phyloP scores from a whole-genome alignment of 1,140 invertebrate species.

The Sycophaga agraensis region DNA sequence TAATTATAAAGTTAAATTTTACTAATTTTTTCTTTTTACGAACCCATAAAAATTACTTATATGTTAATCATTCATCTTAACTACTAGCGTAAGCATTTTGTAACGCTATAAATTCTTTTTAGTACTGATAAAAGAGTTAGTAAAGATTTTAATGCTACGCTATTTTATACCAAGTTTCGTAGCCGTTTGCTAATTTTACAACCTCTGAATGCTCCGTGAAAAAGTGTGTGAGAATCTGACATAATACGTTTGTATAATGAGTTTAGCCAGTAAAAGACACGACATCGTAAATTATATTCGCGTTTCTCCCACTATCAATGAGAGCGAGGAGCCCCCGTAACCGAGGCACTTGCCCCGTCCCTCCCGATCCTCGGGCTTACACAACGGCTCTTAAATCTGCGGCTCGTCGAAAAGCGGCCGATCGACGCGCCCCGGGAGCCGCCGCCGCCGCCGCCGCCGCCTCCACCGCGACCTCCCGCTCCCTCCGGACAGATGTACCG shows the following conservation, averaged over 20 bases:
- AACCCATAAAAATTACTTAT: conserved; percentile 28
- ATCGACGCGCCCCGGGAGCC: too few species aligned
- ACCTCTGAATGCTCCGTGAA: conserved; percentile 20
- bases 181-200: conserved; percentile 30
- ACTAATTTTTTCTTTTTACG: conserved; percentile 23
- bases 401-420: not conserved
- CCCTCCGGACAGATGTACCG: too few species aligned
- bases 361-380: too few species aligned
- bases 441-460: too few species aligned
- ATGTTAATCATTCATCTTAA: conserved; percentile 27
- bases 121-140: conserved; percentile 32
- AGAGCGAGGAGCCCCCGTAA: too few species aligned
- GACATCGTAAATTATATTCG: conserved; percentile 25
- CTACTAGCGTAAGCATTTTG: conserved; percentile 25
- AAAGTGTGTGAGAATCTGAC: conserved; percentile 25
- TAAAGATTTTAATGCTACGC: conserved; percentile 28
- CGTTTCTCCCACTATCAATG: too few species aligned
- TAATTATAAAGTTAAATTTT: conserved; percentile 31
- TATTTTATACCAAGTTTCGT: conserved; percentile 23
- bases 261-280: conserved; percentile 10
- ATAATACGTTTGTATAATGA: conserved; percentile 28
- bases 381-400: not conserved
- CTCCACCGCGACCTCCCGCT: too few species aligned
- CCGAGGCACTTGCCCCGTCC: too few species aligned
- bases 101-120: conserved; percentile 33